Percentiles rank a stretch among this genome's conserved stretches.
These are phyloP conservation scores for Heliconius ismenius DNA, from an alignment of 2,888 invertebrate genomes.

Conservation along the genomic window DNA sequence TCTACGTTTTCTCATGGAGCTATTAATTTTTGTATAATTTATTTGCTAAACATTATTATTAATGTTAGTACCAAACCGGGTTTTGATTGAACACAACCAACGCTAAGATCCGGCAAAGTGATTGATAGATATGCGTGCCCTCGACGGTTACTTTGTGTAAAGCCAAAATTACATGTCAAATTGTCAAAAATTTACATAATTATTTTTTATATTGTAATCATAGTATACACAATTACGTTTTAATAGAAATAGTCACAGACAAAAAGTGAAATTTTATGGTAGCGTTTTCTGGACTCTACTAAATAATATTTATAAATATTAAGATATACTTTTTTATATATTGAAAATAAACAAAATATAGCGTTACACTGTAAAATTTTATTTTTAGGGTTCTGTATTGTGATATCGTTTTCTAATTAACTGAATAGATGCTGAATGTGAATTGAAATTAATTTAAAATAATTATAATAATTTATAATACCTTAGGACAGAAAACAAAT, in stretches of 20 bases:
- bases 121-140: constrained; percentile 22
- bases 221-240: constrained; percentile 2
- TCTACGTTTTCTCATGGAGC: not conserved
- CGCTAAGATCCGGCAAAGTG: constrained; percentile 26
- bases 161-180: constrained; percentile 15
- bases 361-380: no score
- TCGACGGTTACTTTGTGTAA: not conserved
- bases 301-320: no score
- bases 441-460: no score
- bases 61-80: constrained; percentile 25
- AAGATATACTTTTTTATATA: no score
- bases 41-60: constrained; percentile 12
- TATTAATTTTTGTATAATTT: constrained; percentile 19
- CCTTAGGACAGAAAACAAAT: no score
- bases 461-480: no score
- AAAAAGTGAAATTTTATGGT: not conserved
- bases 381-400: no score
- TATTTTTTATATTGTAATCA: not conserved
- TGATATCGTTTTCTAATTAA: no score
- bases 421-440: no score
- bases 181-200: constrained; percentile 17
- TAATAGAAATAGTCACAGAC: not conserved
- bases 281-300: no score
- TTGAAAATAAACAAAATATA: no score
- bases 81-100: constrained; percentile 20